Evolutionary conservation across 2,888 invertebrate species (phyloP).

Genomic region (Drosophila kambysellisi): DNA sequence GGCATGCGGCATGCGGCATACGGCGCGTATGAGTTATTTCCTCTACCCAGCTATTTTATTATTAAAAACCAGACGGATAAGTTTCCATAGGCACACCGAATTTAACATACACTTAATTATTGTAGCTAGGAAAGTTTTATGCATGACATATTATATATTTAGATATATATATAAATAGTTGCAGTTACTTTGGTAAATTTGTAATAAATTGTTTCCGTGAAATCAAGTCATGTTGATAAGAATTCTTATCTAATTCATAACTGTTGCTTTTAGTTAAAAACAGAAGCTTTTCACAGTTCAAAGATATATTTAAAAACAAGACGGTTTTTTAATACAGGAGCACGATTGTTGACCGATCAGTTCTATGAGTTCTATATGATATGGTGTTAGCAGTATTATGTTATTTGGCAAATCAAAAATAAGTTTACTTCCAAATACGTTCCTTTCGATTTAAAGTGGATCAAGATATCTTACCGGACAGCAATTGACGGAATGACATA

Average conservation of each 20-base stretch:
- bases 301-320: background rate
- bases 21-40: conserved; percentile 79
- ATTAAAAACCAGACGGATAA: conserved; percentile 53
- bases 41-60: conserved; percentile 71
- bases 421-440: no score
- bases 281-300: background rate
- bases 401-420: background rate
- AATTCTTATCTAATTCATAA: background rate
- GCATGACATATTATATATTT: background rate
- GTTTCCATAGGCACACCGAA: background rate
- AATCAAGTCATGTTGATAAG: background rate
- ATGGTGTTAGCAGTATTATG: background rate
- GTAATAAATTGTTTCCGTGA: background rate
- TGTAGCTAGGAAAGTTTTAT: background rate
- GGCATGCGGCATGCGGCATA: conserved; percentile 71
- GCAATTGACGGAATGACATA: background rate
- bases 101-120: background rate
- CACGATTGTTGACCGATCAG: background rate
- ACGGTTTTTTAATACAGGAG: background rate
- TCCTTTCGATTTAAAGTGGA: no score
- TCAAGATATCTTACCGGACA: background rate
- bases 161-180: background rate
- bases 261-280: background rate
- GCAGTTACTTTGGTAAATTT: background rate
- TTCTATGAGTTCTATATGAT: background rate